Conservation (phyloP, 2,797 vertebrate genomes). For the Corythornis leucogaster region DNA sequence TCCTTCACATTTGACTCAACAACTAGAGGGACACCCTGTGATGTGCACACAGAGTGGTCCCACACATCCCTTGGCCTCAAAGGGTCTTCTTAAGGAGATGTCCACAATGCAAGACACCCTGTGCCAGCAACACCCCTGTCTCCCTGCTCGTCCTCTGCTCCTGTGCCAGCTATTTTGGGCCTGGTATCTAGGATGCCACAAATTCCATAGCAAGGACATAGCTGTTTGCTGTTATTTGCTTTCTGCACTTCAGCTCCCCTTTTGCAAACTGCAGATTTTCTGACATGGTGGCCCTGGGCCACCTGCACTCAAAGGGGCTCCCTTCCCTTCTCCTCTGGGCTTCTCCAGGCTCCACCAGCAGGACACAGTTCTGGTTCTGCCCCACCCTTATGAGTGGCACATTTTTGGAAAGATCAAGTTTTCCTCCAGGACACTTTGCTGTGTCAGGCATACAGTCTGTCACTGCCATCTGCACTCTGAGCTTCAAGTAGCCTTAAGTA, state of each 20-base stretch:
- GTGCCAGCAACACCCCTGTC: accelerated
- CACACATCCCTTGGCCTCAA: not conserved
- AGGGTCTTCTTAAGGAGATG: not conserved
- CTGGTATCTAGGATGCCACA: not conserved
- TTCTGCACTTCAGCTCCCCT: not conserved
- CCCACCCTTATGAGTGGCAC: not conserved
- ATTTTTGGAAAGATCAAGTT: not conserved
- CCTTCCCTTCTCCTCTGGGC: not conserved
- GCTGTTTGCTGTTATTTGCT: not conserved
- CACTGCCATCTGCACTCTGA: not conserved
- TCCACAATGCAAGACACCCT: not conserved
- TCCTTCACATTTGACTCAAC: too few species aligned
- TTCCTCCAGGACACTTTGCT: not conserved
- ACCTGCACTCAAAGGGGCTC: not conserved
- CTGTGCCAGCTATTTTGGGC: not conserved
- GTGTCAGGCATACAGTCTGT: not conserved
- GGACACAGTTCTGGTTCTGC: not conserved
- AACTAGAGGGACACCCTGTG: not conserved
- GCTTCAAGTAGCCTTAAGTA: not conserved
- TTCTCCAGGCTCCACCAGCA: accelerated
- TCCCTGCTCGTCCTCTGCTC: not conserved
- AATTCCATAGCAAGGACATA: not conserved
- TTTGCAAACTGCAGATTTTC: not conserved
- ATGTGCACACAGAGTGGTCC: not conserved
- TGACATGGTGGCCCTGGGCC: not conserved